Evolutionary conservation across 37 sponge, comb jelly and placozoan species (phyloP).

Genomic region (Sycon ciliatum): DNA sequence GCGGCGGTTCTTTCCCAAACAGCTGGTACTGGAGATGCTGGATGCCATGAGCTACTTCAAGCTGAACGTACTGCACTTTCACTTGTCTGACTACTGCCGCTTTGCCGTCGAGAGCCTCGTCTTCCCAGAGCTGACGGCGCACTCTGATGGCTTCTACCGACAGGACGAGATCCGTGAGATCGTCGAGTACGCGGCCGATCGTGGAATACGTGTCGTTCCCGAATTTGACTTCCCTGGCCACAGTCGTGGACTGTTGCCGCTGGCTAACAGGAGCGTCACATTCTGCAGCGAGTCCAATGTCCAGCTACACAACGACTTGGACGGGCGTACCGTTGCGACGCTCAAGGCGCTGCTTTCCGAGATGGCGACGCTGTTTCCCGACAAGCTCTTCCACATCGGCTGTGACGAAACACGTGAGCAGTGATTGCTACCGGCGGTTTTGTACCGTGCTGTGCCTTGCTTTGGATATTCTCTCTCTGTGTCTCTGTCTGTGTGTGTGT

Average conservation of each 20-base stretch:
- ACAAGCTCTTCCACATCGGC: slow-evolving; percentile 30
- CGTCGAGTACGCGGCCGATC: slow-evolving; percentile 26
- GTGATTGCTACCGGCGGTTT: too few relatives aligned
- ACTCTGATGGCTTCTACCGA: slow-evolving; percentile 14
- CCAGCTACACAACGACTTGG: too few relatives aligned
- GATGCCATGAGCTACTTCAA: slow-evolving; percentile 47
- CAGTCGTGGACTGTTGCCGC: slow-evolving; percentile 13
- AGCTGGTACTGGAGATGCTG: slow-evolving; percentile 20
- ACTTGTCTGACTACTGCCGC: slow-evolving; percentile 26
- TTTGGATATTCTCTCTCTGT: too few relatives aligned
- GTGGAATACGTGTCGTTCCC: slow-evolving; percentile 38
- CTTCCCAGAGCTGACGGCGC: slow-evolving; percentile 20
- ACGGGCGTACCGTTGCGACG: too few relatives aligned
- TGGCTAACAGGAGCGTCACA: too few relatives aligned
- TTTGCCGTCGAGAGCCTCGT: slow-evolving; percentile 29
- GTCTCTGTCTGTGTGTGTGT: too few relatives aligned
- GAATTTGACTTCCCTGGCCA: slow-evolving; percentile 40
- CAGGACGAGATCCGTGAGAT: slow-evolving; percentile 16
- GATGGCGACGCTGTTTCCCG: slow-evolving; percentile 27
- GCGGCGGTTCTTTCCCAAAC: slow-evolving; percentile 5
- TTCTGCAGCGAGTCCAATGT: too few relatives aligned
- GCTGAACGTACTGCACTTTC: slow-evolving; percentile 39
- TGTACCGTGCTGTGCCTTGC: too few relatives aligned
- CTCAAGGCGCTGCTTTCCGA: slow-evolving; percentile 17
- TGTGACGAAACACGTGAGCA: slow-evolving; percentile 45